Base-by-base conservation (phyloP, 2,113 vertebrate genomes). In the Notarius quadriscutis region DNA sequence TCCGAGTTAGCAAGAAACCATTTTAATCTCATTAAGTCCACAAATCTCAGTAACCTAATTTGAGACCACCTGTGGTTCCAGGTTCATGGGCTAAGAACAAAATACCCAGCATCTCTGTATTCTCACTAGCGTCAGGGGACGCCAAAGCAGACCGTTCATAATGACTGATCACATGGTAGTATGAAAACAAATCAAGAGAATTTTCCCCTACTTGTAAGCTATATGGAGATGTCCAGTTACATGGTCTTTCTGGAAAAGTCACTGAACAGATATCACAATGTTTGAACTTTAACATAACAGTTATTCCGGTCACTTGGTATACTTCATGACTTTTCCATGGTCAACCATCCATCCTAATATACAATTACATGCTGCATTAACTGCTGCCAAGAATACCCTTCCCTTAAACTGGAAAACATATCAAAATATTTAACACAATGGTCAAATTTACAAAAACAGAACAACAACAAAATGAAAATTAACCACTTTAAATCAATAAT, bases 151-250 rank as follows among this genome's bases (percentile, higher is more conserved):
- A 30, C 51, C 72, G 80, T 85, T 85, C 62, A 85, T 75, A 85
- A 85, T 53, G 48, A 14, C 10, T 74, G 69, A 55, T 86, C 81
- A 83, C 51, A 88, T 62, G 25, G 41, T 53, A 71, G 48, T 84
- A 71, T 58, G 55, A 63, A 86, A 89, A 81, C 90, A 89, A 41
- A 41, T 62, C 48, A 48, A 0, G 53, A 1, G n/a, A 63, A 84
- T 11, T 48, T 41, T 78, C 50, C 48, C 20, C 83, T 78, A 30
- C 22, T 57, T 58, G 58, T 55, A 80, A 20, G 15, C 15, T n/a
- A 53, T 22, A 77, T 53, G 20, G 22, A n/a, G 12, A 51, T 25
- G 50, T 53, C 72, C 11, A 78, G 75, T 25, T n/a, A 80, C 78
- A 30, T n/a, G 25, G 20, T 51, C 48, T 78, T n/a, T 11, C 20